These are phyloP conservation scores for Mastomys coucha DNA, from an alignment of 2,113 vertebrate species.

Conservation along the genomic window DNA sequence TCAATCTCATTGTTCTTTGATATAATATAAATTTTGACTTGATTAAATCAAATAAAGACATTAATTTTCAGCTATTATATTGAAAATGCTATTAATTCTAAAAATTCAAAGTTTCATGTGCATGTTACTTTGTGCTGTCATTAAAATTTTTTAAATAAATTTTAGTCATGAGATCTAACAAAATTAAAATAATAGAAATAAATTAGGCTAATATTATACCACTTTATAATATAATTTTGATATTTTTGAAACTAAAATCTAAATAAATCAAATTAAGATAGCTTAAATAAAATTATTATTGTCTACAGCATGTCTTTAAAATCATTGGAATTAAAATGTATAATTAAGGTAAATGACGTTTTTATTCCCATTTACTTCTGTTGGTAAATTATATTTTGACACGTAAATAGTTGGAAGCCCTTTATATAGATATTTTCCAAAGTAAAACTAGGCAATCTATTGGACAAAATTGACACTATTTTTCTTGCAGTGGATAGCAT, in stretches of 20 bases:
- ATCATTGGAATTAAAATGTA: neutral
- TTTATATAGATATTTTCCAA: neutral
- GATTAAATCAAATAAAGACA: neutral
- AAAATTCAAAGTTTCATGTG: neutral
- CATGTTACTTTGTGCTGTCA: neutral
- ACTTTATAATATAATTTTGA: neutral
- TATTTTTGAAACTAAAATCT: neutral
- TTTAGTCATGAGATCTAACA: neutral
- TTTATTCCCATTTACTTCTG: neutral
- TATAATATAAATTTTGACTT: neutral
- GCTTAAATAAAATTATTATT: neutral
- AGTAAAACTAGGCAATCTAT: neutral
- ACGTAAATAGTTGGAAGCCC: neutral
- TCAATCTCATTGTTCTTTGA: neutral
- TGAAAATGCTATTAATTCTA: neutral
- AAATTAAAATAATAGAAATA: slow-evolving; percentile 17
- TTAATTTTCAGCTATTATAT: neutral
- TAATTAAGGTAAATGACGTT: neutral
- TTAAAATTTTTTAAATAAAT: neutral
- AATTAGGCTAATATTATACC: neutral
- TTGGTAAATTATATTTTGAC: neutral
- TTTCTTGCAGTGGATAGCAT: neutral
- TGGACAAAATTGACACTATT: neutral
- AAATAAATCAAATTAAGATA: neutral
- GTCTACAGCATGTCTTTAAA: neutral